Base-by-base conservation (phyloP, 2,888 invertebrate genomes). In the Tridacna crocea region DNA sequence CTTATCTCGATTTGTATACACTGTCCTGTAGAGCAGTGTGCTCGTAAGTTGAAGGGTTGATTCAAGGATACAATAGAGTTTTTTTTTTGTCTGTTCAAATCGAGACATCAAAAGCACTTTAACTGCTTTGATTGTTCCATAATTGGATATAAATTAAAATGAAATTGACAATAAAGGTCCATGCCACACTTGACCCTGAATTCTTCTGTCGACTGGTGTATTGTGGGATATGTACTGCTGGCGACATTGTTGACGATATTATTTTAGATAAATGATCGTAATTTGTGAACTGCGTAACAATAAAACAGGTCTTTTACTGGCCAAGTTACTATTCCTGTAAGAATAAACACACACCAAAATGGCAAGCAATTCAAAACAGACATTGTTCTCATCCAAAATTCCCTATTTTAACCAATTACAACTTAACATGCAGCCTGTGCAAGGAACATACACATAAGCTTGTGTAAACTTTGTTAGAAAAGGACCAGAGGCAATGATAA, bases 181-280 rank as follows among this genome's bases (percentile, higher is more conserved):
- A 70, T 70, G 70, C 70, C 70, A 70, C 22, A 19, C 70, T 70
- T 70, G 70, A 70, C 70, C 70, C 70, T 70, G 70, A 51, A 70
- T 48, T 48, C n/a, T n/a, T 70, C 6, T 24, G 70, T 51, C 70
- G 51, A 70, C 51, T 19, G 51, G 70, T 70, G 24, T 70, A 70
- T 70, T 70, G 51, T 70, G 15, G 19, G 70, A 70, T 51, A 24
- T 70, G 48, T 12, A 70, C 47, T 13, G 51, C 51, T 70, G 70
- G 70, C 26, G 70, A 70, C 70, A 70, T n/a, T 70, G 51, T 51
- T 51, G 17, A 70, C 70, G n/a, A 70, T 70, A 36, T 26, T 19
- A 70, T 70, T 24, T 51, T 6, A 24, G 17, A 22, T 47, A 51
- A 70, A 51, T 70, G 51, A 70, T 70, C 12, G 47, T 47, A 48